Percentiles rank a stretch among this genome's conserved stretches.
Conservation (phyloP, 2,888 invertebrate genomes). For the Nipponacmea schrenckii region DNA sequence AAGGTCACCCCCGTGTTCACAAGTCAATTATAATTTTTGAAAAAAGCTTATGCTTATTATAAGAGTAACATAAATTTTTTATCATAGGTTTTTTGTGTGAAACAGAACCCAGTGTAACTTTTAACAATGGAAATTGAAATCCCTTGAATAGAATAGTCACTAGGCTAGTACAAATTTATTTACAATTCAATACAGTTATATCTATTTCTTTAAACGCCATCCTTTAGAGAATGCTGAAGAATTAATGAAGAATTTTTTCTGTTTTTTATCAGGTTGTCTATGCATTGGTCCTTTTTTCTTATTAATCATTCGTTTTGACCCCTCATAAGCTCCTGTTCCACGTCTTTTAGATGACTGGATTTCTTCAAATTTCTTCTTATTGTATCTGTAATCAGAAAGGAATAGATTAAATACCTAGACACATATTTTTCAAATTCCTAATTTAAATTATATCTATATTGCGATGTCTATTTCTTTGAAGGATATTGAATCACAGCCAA, state of each 20-base stretch:
- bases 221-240: constrained; percentile 1
- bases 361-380: constrained; percentile 60
- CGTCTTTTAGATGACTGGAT: constrained; percentile 50
- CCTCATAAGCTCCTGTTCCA: constrained; percentile 75
- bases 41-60: no score
- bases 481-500: no score
- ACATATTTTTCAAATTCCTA: no score
- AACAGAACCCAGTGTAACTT: no score
- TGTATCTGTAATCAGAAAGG: constrained; percentile 44
- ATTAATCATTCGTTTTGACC: constrained; percentile 79
- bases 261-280: not conserved
- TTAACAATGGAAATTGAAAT: no score
- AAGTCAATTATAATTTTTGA: no score
- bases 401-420: no score
- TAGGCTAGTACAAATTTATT: not conserved
- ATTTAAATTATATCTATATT: no score
- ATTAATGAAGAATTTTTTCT: not conserved
- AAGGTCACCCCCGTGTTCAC: no score
- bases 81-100: no score
- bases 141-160: not conserved
- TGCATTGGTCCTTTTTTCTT: constrained; percentile 69
- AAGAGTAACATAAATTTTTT: no score
- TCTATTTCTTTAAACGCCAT: not conserved
- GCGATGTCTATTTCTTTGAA: no score
- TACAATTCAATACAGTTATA: not conserved